Conservation (phyloP, 2,888 invertebrate genomes). For the Zaprionus obscuricornis region DNA sequence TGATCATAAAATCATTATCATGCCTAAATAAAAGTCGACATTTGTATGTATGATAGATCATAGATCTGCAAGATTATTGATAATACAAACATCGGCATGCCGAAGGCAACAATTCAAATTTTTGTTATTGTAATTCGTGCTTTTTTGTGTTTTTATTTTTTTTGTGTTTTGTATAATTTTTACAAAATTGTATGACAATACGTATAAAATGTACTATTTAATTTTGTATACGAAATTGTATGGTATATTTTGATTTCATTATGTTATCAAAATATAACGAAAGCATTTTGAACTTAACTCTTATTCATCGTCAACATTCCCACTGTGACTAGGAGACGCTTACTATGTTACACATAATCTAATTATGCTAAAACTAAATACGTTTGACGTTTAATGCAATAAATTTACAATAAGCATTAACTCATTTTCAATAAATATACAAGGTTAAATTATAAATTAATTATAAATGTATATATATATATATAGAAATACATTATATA, state of each 20-base stretch:
- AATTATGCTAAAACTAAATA: slow-evolving; percentile 67
- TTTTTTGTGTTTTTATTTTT: slow-evolving; percentile 7
- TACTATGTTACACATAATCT: slow-evolving; percentile 75
- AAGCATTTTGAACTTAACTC: slow-evolving; percentile 25
- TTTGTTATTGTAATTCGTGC: not conserved
- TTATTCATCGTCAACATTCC: slow-evolving; percentile 16
- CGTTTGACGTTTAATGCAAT: slow-evolving; percentile 68
- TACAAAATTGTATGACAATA: slow-evolving; percentile 65
- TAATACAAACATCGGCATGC: too few relatives aligned
- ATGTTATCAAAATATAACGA: slow-evolving; percentile 26
- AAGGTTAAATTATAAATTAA: slow-evolving; percentile 8
- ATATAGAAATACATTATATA: not conserved
- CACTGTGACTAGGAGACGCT: slow-evolving; percentile 33
- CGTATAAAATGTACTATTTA: slow-evolving; percentile 51
- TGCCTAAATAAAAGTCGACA: too few relatives aligned
- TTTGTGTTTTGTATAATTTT: slow-evolving; percentile 57
- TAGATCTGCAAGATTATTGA: too few relatives aligned
- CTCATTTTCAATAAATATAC: slow-evolving; percentile 34
- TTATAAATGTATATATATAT: not conserved
- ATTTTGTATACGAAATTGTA: slow-evolving; percentile 15
- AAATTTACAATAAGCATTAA: slow-evolving; percentile 49
- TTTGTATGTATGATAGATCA: too few relatives aligned
- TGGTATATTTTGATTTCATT: slow-evolving; percentile 1
- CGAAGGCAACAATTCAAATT: too few relatives aligned
- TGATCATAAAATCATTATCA: too few relatives aligned